Conservation (phyloP, 2,113 vertebrate genomes). For the Otolemur garnettii region DNA sequence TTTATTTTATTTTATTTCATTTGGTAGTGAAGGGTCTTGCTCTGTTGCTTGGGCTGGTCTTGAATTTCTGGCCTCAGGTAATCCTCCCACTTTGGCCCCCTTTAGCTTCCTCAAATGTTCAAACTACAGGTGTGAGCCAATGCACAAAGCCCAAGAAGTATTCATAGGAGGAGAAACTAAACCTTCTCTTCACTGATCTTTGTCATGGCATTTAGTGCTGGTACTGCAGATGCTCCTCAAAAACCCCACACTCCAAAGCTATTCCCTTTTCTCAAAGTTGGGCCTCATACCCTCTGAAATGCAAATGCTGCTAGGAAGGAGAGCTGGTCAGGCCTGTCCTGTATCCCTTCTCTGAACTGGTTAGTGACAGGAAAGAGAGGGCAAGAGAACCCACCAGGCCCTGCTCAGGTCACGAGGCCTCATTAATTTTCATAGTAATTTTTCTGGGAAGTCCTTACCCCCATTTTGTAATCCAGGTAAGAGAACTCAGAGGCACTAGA, state of each 20-base stretch:
- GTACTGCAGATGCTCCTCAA: not conserved
- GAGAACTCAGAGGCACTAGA: not conserved
- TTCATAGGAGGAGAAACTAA: not conserved
- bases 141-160: no score
- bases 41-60: no score
- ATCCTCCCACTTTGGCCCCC: no score
- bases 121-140: no score
- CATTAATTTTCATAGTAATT: not conserved
- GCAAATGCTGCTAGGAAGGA: not conserved
- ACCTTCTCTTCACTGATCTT: not conserved
- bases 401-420: not conserved
- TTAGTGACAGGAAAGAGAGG: not conserved
- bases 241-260: not conserved
- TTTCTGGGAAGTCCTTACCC: not conserved
- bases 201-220: not conserved
- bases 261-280: not conserved
- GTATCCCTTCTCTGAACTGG: not conserved
- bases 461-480: not conserved
- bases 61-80: no score
- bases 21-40: no score
- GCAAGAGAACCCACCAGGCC: not conserved
- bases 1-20: no score
- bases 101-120: no score
- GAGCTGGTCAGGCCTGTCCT: not conserved
- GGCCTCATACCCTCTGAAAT: not conserved